Conservation (phyloP, 2,113 vertebrate species). For the Caracal caracal region DNA sequence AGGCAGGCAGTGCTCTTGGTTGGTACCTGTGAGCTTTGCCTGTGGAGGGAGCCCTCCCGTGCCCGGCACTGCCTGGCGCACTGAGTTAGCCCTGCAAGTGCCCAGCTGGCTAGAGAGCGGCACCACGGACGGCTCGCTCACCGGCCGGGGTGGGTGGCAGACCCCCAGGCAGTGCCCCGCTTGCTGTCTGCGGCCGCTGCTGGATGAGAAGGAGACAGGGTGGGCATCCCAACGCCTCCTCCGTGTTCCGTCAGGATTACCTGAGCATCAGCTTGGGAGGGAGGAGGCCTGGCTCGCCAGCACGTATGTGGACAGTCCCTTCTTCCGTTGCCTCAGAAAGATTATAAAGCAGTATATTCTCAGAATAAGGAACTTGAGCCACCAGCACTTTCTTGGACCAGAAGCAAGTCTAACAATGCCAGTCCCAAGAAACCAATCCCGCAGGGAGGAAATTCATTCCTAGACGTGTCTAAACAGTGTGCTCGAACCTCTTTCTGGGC, state of each 20-base stretch:
- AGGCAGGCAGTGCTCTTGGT: too few species aligned
- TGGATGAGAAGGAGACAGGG: background rate
- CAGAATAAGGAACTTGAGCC: background rate
- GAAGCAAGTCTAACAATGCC: background rate
- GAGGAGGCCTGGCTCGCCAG: background rate
- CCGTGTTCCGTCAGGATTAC: fast-evolving
- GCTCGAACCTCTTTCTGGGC: background rate
- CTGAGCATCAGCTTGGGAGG: fast-evolving
- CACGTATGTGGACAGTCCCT: fast-evolving
- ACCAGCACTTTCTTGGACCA: background rate
- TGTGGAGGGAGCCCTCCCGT: background rate
- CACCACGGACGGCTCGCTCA: fast-evolving
- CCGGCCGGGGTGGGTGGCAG: fast-evolving
- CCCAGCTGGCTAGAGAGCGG: fast-evolving
- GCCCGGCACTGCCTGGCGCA: background rate
- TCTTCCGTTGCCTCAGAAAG: background rate
- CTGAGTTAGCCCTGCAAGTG: background rate
- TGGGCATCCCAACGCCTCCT: too few species aligned
- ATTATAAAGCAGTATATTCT: background rate
- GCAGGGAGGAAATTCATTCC: background rate
- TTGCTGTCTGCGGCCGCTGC: background rate
- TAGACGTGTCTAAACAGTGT: background rate
- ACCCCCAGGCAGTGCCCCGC: fast-evolving
- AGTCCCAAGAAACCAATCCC: background rate
- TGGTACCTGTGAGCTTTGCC: background rate